Evolutionary conservation across 1,140 invertebrate species (phyloP).

Genomic region (Bombus balteatus): DNA sequence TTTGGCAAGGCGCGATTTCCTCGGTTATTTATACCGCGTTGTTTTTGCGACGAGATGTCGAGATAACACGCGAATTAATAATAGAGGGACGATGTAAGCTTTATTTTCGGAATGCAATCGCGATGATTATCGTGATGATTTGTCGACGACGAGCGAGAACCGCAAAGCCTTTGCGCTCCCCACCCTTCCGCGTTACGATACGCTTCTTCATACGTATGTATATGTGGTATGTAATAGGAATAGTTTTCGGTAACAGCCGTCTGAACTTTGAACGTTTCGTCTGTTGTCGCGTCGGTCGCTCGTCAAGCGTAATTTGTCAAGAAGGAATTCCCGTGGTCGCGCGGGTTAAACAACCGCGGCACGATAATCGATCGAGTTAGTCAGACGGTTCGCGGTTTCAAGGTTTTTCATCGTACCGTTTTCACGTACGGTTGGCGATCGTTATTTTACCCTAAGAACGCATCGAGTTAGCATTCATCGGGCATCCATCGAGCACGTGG

Average conservation of each 20-base stretch:
- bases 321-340: conserved; percentile 7
- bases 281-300: not conserved
- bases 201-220: not conserved
- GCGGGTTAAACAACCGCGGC: conserved; percentile 1
- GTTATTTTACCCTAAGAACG: not conserved
- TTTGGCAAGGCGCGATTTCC: not conserved
- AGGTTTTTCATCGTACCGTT: not conserved
- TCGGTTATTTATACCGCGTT: conserved; percentile 31
- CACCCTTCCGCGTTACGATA: not conserved
- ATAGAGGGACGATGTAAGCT: conserved; percentile 6
- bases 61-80: conserved; percentile 17
- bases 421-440: too few relatives aligned
- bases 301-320: not conserved
- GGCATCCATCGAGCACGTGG: conserved; percentile 72
- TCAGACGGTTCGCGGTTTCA: not conserved
- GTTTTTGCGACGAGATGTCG: not conserved
- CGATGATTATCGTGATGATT: not conserved
- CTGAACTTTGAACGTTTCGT: conserved; percentile 3
- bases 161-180: too few relatives aligned
- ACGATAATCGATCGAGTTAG: not conserved
- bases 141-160: not conserved
- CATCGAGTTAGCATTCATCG: not conserved
- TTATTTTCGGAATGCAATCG: conserved; percentile 31
- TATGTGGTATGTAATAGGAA: not conserved
- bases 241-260: not conserved